These are phyloP conservation scores for Caprella mutica DNA, from an alignment of 2,888 invertebrate species.

Conservation along the genomic window DNA sequence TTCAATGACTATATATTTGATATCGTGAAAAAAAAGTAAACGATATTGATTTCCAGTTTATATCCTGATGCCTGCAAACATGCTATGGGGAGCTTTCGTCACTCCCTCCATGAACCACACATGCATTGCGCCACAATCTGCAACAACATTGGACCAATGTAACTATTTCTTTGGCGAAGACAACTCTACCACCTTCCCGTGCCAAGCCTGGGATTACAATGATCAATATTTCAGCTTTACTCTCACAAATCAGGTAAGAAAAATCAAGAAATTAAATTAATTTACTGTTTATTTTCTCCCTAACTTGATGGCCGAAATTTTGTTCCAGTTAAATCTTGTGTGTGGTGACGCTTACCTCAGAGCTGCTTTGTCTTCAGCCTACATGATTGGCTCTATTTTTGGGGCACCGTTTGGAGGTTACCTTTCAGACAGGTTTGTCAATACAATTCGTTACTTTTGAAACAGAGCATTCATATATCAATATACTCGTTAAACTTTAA, in stretches of 20 bases:
- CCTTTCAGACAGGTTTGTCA: constrained; percentile 18
- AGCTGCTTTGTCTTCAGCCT: constrained; percentile 14
- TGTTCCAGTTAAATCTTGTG: constrained; percentile 21
- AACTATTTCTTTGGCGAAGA: background rate
- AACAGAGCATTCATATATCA: too few relatives aligned
- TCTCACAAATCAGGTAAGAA: background rate
- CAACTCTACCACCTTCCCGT: constrained; percentile 5
- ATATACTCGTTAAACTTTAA: too few relatives aligned
- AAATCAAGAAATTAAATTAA: background rate
- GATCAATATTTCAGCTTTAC: constrained; percentile 4
- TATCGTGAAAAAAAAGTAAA: too few relatives aligned
- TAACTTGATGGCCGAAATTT: too few relatives aligned
- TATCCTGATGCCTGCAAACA: constrained; percentile 1
- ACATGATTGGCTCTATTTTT: constrained; percentile 8
- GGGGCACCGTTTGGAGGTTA: constrained; percentile 15
- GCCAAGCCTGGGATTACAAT: constrained; percentile 5
- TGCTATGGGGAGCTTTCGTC: constrained; percentile 11
- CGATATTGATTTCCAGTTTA: constrained; percentile 1
- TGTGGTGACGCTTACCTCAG: constrained; percentile 14
- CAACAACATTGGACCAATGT: background rate
- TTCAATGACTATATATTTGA: too few relatives aligned
- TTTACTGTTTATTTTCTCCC: too few relatives aligned
- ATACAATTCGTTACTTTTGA: too few relatives aligned
- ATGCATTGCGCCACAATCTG: constrained; percentile 1
- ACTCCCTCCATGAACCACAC: constrained; percentile 13